Conservation (phyloP, 2,797 vertebrate genomes). For the Naso thynnoides region DNA sequence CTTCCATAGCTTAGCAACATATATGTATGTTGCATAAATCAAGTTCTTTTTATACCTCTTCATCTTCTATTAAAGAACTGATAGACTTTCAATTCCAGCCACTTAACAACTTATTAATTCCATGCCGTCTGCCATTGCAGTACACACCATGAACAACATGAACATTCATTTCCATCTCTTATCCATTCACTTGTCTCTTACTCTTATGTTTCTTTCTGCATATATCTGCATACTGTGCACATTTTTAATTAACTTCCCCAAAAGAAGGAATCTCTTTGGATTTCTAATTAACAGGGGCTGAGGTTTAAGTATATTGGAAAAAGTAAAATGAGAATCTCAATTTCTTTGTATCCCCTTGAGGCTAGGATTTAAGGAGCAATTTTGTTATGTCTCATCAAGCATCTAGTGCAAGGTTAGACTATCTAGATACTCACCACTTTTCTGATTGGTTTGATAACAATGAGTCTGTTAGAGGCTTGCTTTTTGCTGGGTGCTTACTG, state of each 20-base stretch:
- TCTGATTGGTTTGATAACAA: slow-evolving; percentile 68
- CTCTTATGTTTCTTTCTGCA: slow-evolving; percentile 42
- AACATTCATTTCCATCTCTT: slow-evolving; percentile 34
- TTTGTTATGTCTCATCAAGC: slow-evolving; percentile 66
- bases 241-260: slow-evolving; percentile 82
- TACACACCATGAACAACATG: slow-evolving; percentile 34
- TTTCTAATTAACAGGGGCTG: slow-evolving; percentile 81
- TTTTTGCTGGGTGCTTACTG: slow-evolving; percentile 11
- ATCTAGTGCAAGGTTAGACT: slow-evolving; percentile 60
- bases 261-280: slow-evolving; percentile 74
- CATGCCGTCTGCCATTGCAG: slow-evolving; percentile 36
- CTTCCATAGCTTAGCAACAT: slow-evolving; percentile 14
- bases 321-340: slow-evolving; percentile 70
- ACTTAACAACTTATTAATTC: slow-evolving; percentile 49
- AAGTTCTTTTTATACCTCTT: slow-evolving; percentile 11
- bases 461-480: slow-evolving; percentile 45
- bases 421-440: slow-evolving; percentile 48
- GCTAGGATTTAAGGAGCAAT: slow-evolving; percentile 70
- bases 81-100: slow-evolving; percentile 40
- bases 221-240: slow-evolving; percentile 62
- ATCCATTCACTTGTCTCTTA: slow-evolving; percentile 20
- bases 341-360: slow-evolving; percentile 67
- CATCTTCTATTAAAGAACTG: slow-evolving; percentile 14
- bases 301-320: slow-evolving; percentile 71
- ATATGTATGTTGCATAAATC: slow-evolving; percentile 13